A percentile compares a stretch with the other conserved stretches of the same genome.
phyloP scores from a whole-genome alignment of 37 sponge, comb jelly and placozoan genomes.

The Oscarella lobularis region DNA sequence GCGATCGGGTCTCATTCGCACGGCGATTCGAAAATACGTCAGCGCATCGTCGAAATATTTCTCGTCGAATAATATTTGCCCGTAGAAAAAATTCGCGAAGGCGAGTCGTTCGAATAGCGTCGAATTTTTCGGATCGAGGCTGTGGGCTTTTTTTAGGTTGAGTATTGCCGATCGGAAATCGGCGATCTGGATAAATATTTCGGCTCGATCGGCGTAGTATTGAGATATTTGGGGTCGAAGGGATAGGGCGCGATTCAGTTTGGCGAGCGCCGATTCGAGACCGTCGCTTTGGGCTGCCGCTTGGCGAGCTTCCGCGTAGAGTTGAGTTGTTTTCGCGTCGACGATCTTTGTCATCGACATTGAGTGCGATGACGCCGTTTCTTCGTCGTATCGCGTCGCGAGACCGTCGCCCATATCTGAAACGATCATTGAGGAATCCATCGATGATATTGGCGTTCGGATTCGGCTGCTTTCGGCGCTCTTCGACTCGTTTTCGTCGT shows the following conservation, averaged over 20 bases:
- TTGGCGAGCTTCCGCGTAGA: not conserved
- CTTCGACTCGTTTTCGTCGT: no score
- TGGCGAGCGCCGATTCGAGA: constrained; percentile 12
- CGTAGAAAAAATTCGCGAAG: constrained; percentile 15
- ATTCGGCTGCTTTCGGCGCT: no score
- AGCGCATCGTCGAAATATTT: constrained; percentile 20
- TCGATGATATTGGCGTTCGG: no score
- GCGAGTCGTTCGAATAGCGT: constrained; percentile 12
- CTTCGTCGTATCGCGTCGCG: no score
- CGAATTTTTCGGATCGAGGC: not conserved
- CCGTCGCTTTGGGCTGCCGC: constrained; percentile 7
- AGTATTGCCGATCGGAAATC: constrained; percentile 53
- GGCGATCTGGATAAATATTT: constrained; percentile 17
- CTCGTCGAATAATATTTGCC: constrained; percentile 18
- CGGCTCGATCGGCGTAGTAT: constrained; percentile 44
- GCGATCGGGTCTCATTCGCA: constrained; percentile 8
- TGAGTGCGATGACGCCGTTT: no score
- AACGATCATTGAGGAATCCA: no score
- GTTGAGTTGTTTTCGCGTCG: not conserved
- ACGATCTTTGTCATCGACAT: no score
- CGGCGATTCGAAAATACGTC: constrained; percentile 20
- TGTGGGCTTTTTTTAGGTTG: constrained; percentile 35
- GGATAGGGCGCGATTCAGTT: constrained; percentile 42
- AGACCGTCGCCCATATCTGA: no score
- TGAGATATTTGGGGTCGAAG: constrained; percentile 32